Evolutionary conservation across 2,113 vertebrate genomes (phyloP).

Genomic region (Piaya cayana): DNA sequence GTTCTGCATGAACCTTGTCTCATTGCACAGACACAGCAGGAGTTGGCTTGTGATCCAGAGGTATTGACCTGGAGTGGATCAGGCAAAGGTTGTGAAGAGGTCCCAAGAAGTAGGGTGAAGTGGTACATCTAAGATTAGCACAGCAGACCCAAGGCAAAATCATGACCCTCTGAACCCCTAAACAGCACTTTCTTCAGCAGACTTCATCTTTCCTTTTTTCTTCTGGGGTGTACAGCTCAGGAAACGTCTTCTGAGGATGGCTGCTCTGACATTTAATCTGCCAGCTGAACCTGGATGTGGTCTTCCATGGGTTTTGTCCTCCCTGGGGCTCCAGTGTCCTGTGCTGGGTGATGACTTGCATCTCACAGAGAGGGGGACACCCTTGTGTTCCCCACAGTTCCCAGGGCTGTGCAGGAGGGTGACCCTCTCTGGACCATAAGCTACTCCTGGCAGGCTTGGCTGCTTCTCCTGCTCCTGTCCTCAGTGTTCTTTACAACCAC

Average conservation of each 20-base stretch:
- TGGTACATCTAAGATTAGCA: neutral
- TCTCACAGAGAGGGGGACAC: neutral
- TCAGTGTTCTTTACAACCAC: neutral
- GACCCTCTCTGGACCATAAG: rapidly evolving
- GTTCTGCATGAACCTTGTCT: neutral
- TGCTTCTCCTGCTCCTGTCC: neutral
- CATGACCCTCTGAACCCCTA: neutral
- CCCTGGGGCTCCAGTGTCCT: neutral
- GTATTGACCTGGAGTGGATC: neutral
- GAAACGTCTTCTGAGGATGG: rapidly evolving
- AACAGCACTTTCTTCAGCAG: neutral
- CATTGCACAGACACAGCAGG: neutral
- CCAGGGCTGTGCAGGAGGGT: rapidly evolving
- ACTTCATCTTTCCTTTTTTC: neutral
- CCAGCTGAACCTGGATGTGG: neutral
- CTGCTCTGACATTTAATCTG: neutral
- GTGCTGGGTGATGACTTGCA: neutral
- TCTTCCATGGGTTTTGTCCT: neutral
- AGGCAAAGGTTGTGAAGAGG: neutral
- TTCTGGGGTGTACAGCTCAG: neutral
- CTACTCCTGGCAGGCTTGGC: neutral
- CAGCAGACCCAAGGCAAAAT: neutral
- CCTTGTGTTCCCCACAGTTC: neutral
- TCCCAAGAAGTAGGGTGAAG: neutral
- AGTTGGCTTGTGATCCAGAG: neutral